These are phyloP conservation scores for Antrozous pallidus DNA, from an alignment of 2,797 vertebrate genomes.

Conservation along the genomic window DNA sequence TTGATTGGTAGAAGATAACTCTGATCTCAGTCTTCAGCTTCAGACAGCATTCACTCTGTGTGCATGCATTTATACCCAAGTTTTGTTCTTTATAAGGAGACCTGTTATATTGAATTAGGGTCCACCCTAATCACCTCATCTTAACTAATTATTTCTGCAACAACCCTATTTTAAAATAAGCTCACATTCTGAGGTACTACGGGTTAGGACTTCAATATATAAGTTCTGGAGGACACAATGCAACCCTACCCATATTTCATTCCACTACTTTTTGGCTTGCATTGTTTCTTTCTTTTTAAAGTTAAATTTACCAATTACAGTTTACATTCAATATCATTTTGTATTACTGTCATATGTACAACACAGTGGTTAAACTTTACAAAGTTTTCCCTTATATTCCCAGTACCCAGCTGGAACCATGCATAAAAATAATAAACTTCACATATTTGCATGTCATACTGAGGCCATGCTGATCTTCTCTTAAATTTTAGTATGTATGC, in stretches of 20 bases:
- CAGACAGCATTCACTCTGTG: not conserved
- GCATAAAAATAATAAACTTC: not conserved
- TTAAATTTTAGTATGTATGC: not conserved
- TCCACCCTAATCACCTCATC: not conserved
- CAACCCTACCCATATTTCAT: not conserved
- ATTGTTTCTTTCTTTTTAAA: not conserved
- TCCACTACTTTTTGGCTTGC: not conserved
- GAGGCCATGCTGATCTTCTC: not conserved
- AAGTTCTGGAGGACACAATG: not conserved
- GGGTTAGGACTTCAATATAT: not conserved
- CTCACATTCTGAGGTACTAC: not conserved
- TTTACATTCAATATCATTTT: not conserved
- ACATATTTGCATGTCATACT: not conserved
- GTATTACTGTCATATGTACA: not conserved
- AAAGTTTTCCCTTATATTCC: not conserved
- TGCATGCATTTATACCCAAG: not conserved
- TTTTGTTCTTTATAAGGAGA: not conserved
- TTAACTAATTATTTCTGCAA: not conserved
- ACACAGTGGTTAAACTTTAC: not conserved
- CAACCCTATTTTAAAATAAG: not conserved
- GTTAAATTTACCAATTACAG: not conserved
- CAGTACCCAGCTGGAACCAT: not conserved
- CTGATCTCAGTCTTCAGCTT: constrained; percentile 11
- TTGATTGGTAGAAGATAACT: not conserved
- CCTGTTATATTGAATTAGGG: not conserved